phyloP scores from a whole-genome alignment of 37 sponge, comb jelly and placozoan genomes.

The Aphrocallistes beatrix region DNA sequence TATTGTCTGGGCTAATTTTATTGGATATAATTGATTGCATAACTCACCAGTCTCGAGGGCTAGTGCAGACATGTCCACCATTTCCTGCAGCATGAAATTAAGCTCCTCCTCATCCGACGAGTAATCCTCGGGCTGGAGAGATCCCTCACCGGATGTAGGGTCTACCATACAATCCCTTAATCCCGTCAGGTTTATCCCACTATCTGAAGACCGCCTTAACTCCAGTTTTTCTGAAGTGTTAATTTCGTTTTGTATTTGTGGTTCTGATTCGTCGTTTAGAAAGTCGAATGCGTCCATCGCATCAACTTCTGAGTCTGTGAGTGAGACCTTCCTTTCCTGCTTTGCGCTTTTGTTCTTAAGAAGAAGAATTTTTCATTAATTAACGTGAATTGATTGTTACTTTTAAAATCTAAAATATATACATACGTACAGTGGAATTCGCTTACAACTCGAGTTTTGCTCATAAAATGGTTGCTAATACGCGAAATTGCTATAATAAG shows the following conservation, averaged over 20 bases:
- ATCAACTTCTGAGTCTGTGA: not conserved
- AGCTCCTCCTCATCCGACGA: slow-evolving; percentile 1
- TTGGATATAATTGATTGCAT: too few relatives aligned
- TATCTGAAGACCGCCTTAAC: not conserved
- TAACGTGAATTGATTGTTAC: too few relatives aligned
- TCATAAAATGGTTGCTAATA: too few relatives aligned
- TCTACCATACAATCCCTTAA: not conserved
- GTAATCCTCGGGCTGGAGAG: not conserved
- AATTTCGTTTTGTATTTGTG: not conserved
- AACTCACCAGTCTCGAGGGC: not conserved
- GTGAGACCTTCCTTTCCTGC: not conserved
- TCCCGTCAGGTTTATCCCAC: not conserved
- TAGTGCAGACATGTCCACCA: not conserved
- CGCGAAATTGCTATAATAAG: too few relatives aligned
- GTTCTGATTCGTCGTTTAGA: not conserved
- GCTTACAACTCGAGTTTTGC: too few relatives aligned
- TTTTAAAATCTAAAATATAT: too few relatives aligned
- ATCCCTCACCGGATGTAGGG: not conserved
- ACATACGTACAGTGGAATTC: too few relatives aligned
- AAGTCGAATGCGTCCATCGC: not conserved
- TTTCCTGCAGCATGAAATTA: not conserved
- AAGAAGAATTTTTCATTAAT: too few relatives aligned
- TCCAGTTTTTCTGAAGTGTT: too few relatives aligned
- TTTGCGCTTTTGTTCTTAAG: slow-evolving; percentile 1
- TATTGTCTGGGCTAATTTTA: too few relatives aligned